Percentiles rank a stretch among this genome's conserved stretches.
Evolutionary conservation across 2,797 vertebrate species (phyloP).

Genomic region (Furcifer pardalis): DNA sequence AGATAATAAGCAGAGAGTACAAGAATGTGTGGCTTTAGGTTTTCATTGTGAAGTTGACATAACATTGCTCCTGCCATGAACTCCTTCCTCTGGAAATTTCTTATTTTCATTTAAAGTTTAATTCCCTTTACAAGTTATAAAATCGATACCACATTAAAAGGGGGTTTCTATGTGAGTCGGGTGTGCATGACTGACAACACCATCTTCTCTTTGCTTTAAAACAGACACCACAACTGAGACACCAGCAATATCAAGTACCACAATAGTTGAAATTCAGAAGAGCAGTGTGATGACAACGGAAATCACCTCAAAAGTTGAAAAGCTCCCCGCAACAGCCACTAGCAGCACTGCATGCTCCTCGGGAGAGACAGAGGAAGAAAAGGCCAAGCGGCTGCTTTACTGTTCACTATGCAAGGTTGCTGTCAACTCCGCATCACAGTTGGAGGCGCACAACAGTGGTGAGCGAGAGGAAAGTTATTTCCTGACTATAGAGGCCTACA

Average conservation of each 20-base stretch:
- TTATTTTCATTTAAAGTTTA: neutral
- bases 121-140: neutral
- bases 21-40: neutral
- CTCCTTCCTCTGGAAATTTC: neutral
- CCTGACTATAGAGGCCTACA: constrained; percentile 64
- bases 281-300: constrained; percentile 76
- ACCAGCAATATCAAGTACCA: constrained; percentile 74
- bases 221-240: constrained; percentile 76
- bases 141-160: neutral
- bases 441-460: constrained; percentile 98
- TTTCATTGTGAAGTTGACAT: neutral
- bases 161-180: neutral
- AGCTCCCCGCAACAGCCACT: constrained; percentile 66
- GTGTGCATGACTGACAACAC: too few species aligned
- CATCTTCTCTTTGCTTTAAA: constrained; percentile 41
- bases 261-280: constrained; percentile 73
- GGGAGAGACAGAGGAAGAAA: constrained; percentile 90
- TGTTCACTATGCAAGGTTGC: constrained; percentile 98
- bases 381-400: constrained; percentile 93
- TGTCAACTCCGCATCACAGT: constrained; percentile 96
- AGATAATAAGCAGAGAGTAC: neutral
- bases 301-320: constrained; percentile 76
- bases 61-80: neutral
- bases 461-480: constrained; percentile 70
- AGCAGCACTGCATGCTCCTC: constrained; percentile 75